Evolutionary conservation across 1,140 invertebrate species (phyloP).

Genomic region (Whitmania pigra): DNA sequence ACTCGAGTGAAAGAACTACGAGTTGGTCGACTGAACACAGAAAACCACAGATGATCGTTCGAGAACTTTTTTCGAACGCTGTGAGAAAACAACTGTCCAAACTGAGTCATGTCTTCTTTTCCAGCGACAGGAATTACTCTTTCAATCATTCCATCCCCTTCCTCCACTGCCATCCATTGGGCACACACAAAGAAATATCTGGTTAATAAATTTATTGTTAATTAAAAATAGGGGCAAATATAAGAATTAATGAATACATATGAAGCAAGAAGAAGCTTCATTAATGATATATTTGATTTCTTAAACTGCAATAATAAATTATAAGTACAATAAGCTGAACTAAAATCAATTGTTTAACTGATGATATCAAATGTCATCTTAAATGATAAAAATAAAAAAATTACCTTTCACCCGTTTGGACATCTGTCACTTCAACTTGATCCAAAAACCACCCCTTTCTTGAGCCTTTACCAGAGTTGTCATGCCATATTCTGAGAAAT

Average conservation of each 20-base stretch:
- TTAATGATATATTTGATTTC: too few relatives aligned
- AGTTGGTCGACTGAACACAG: constrained; percentile 38
- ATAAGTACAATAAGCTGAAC: neutral
- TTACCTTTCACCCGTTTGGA: constrained; percentile 41
- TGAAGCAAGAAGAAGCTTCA: too few relatives aligned
- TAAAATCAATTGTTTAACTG: neutral
- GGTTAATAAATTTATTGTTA: neutral
- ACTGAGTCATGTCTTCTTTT: constrained; percentile 38
- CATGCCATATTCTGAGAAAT: constrained; percentile 43
- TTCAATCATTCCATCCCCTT: constrained; percentile 42
- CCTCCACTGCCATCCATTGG: constrained; percentile 41
- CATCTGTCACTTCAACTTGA: constrained; percentile 37
- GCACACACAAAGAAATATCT: constrained; percentile 40
- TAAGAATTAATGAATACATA: too few relatives aligned
- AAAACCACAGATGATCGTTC: constrained; percentile 43
- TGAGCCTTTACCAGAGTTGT: constrained; percentile 39
- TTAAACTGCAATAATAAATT: too few relatives aligned
- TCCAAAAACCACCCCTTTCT: constrained; percentile 40
- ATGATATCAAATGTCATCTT: neutral
- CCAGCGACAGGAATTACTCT: constrained; percentile 40
- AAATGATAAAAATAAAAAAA: neutral
- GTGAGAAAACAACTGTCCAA: constrained; percentile 41
- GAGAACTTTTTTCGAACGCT: constrained; percentile 42
- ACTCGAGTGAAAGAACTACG: constrained; percentile 40
- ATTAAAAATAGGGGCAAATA: too few relatives aligned